Base-by-base conservation (phyloP, 2,888 invertebrate species). In the Drosophila demipolita region DNA sequence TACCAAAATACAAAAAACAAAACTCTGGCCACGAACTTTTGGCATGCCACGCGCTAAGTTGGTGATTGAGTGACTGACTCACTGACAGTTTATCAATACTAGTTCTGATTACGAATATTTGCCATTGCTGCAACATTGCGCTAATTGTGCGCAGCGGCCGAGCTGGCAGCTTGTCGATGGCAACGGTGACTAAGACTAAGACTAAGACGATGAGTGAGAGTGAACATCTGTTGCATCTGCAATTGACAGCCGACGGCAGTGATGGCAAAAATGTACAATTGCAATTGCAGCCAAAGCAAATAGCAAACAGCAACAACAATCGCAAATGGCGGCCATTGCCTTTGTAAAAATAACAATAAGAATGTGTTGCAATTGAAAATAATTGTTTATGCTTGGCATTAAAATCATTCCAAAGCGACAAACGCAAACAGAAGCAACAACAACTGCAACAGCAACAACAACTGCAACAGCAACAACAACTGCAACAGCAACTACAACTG, bases 331-430 rank as follows among this genome's bases (percentile, higher is more conserved):
- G 83, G 80, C 73, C 87, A 83, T 76, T 76, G 81, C 69, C 78
- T 77, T 66, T 73, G 78, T 69, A 70, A 55, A 69, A 78, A 83
- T 73, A 83, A 89, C 89, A 85, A 89, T 65, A 78, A 83, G 89
- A 85, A 84, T 87, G 88, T 86, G 77, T 84, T 84, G 86, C 86
- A 86, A 86, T 89, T 76, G 69, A 73, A 86, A 86, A 86, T 89
- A 86, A 86, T 86, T 86, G 89, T 89, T 86, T 84, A 86, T 86
- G 89, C 75, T 75, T 85, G 85, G 89, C 87, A 85, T 85, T 88
- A 85, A 85, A 85, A 86, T 87, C 89, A 89, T 84, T 89, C 73
- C 87, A 84, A 82, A 86, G 77, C 75, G 68, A 82, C 76, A 81
- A 82, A 82, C 75, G 67, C 69, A 66, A 75, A 66, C 83, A 80